A percentile compares a stretch with the other conserved stretches of the same genome.
These are phyloP conservation scores for Chelon labrosus DNA, from an alignment of 2,797 vertebrate genomes.

Conservation along the genomic window DNA sequence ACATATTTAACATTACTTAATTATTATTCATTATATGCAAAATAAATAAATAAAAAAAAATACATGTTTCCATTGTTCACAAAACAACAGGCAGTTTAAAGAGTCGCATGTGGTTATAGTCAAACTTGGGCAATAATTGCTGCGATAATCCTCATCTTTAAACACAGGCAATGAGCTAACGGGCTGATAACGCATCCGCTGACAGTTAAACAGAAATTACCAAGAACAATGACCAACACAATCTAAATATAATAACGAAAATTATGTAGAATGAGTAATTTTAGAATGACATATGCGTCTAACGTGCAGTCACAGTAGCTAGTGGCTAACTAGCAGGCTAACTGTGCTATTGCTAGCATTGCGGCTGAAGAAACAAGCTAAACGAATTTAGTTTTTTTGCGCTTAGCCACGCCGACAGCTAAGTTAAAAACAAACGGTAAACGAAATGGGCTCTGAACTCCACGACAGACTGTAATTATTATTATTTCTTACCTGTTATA, in stretches of 20 bases:
- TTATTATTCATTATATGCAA: neutral
- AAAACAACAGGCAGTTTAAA: neutral
- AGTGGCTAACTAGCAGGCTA: slow-evolving; percentile 34
- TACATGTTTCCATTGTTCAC: neutral
- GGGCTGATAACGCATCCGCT: neutral
- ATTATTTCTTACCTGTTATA: slow-evolving; percentile 52
- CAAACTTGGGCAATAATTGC: slow-evolving; percentile 15
- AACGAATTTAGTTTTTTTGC: neutral
- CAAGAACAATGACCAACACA: neutral
- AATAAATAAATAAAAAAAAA: neutral
- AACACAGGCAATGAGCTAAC: slow-evolving; percentile 14
- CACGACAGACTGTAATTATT: fast-evolving
- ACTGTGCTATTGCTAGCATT: slow-evolving; percentile 61
- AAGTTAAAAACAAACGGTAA: neutral
- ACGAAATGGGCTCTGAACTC: fast-evolving
- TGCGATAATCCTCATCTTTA: slow-evolving; percentile 15
- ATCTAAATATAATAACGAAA: neutral
- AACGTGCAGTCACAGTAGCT: neutral
- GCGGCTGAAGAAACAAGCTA: slow-evolving; percentile 13
- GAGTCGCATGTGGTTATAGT: slow-evolving; percentile 13
- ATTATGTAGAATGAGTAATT: fast-evolving
- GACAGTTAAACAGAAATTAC: neutral
- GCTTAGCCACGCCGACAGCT: neutral
- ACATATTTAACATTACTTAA: neutral
- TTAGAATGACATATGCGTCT: neutral